Percentiles rank a stretch among this genome's conserved stretches.
Evolutionary conservation across 2,888 invertebrate species (phyloP).

Genomic region (Apamea sordens): DNA sequence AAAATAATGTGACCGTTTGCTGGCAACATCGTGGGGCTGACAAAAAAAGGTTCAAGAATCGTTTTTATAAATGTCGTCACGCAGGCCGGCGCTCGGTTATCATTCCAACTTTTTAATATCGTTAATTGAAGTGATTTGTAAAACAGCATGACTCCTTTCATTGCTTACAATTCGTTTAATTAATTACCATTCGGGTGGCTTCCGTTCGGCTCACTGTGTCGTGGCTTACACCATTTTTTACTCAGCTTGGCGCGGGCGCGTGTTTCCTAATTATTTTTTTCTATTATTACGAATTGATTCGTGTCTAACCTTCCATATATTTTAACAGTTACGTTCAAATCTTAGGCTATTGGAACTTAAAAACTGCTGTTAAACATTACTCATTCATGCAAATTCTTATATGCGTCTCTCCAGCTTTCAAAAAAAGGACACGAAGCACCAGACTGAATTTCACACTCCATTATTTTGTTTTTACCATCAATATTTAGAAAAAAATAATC

Average conservation of each 20-base stretch:
- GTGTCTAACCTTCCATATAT: slow-evolving; percentile 39
- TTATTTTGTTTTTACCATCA: slow-evolving; percentile 48
- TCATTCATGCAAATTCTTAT: slow-evolving; percentile 44
- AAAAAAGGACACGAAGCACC: slow-evolving; percentile 42
- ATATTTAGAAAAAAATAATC: slow-evolving; percentile 32
- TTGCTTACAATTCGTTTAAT: slow-evolving; percentile 90
- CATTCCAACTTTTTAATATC: slow-evolving; percentile 89
- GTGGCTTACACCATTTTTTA: slow-evolving; percentile 86
- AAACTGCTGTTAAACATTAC: slow-evolving; percentile 38
- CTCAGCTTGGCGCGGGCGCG: slow-evolving; percentile 77
- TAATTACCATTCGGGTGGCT: slow-evolving; percentile 89
- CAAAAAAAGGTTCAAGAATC: slow-evolving; percentile 71
- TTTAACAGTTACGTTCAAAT: slow-evolving; percentile 29
- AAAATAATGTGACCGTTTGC: slow-evolving; percentile 74
- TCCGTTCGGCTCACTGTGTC: slow-evolving; percentile 84
- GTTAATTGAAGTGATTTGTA: slow-evolving; percentile 91
- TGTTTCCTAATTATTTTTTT: slow-evolving; percentile 77
- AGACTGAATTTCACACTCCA: slow-evolving; percentile 50
- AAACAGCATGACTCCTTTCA: slow-evolving; percentile 90
- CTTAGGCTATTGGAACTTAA: slow-evolving; percentile 13
- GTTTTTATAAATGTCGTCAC: slow-evolving; percentile 80
- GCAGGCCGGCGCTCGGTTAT: slow-evolving; percentile 82
- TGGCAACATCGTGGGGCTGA: slow-evolving; percentile 68
- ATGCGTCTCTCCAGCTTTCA: slow-evolving; percentile 32
- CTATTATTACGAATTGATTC: slow-evolving; percentile 58